Evolutionary conservation across 2,113 vertebrate genomes (phyloP), one percentile per base, ranked within the genome.

Genomic region (Triplophysa rosa): DNA sequence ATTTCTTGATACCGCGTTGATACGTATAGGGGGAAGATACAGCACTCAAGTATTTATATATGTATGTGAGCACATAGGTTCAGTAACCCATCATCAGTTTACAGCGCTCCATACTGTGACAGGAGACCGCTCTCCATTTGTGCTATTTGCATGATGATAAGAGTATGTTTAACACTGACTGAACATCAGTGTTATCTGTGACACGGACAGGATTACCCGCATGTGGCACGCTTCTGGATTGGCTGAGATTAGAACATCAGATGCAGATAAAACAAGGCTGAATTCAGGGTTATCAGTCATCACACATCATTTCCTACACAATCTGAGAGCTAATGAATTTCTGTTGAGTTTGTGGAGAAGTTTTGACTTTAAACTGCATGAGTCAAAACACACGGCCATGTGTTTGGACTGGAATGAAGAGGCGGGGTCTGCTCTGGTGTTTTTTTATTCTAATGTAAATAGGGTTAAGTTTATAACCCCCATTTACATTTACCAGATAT

Each of bases 201-300:
- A 61, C 52, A 76, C 4, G 26, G 79, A 19, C 66, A 13, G 29
- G 64, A 75, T 81, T 81, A 81, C 64, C 79, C 76, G 79, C 40
- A 33, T 37, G 24, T 67, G 61, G 72, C 24, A 59, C 24, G 37
- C 49, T 76, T 64, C 58, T 68, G 79, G 71, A 75, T 81, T 45
- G 62, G 71, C 33, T 68, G 37, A 42, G 71, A 81, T 76, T 81
- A 81, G 56, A 81, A 42, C 37, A 52, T 21, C 56, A 61, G 54
- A 52, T 62, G 71, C 64, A 75, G 79, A 81, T 81, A 76, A 81
- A 21, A 63, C 17, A 29, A 10, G 10, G 24, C 70, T 81, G 64
- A 67, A 81, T 76, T 76, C 65, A 21, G 71, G 26, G 64, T 81
- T 81, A 81, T 81, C 79, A 80, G 49, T 21, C 70, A 67, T 65